Base-by-base conservation (phyloP, 2,797 vertebrate genomes). In the Uromys caudimaculatus region DNA sequence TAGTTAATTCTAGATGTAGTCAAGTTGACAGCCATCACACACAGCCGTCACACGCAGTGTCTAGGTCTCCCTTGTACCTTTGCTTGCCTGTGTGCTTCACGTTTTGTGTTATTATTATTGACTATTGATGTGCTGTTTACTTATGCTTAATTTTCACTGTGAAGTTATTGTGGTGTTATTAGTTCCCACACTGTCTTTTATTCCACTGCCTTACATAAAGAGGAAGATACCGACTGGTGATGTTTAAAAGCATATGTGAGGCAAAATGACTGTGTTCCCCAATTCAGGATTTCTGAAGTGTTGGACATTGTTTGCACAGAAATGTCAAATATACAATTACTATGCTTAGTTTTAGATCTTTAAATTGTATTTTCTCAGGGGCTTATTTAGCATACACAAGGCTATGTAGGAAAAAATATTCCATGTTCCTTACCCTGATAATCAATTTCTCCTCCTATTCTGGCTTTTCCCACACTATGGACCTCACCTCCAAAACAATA, bases 291-390 rank as follows among this genome's bases (percentile, higher is more conserved):
- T 89, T 83, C 84, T 96, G 56, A 58, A 89, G 32, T 2, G 27
- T 87, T 50, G n/a, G 44, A 27, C 79, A 94, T 85, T 90, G 50
- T 90, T 73, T 87, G 62, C 62, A 77, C 50, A 90, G 52, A 89
- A 96, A 95, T 76, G 24, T 41, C 76, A 82, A 92, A 58, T 89
- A 41, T 71, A 58, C 38, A 54, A 21, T 89, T 58, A 76, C 82
- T 29, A 27, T 35, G n/a, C 54, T 76, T 86, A 62, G 29, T 52
- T 94, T 92, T 76, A 69, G 23, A 86, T 60, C 24, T 32, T 94
- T 86, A 76, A 79, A 38, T 90, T 92, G 60, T 76, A 13, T 73
- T 47, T 84, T 92, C 21, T 44, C 62, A 60, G 54, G 32, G 32
- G 14, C 19, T 76, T 62, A 5, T 16, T 60, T 67, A 56, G 47